A percentile compares a stretch with the other conserved stretches of the same genome.
These are phyloP conservation scores for Phoebastria nigripes DNA, from an alignment of 2,797 vertebrate species.

Conservation along the genomic window DNA sequence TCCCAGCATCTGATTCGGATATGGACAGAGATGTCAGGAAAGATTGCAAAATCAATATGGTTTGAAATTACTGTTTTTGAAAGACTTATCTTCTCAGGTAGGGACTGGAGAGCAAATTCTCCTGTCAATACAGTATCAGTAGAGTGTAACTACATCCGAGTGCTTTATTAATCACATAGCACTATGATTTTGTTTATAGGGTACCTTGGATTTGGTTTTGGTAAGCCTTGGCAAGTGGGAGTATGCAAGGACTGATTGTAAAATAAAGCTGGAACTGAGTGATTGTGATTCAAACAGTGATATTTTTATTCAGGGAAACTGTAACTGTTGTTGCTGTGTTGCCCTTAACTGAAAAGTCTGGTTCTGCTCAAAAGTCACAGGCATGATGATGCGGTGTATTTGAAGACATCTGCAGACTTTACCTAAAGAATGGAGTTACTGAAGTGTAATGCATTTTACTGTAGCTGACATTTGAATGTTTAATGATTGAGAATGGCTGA, in stretches of 20 bases:
- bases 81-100: not conserved
- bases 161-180: not conserved
- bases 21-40: not conserved
- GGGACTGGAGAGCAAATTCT: not conserved
- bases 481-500: not conserved
- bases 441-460: not conserved
- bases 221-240: not conserved
- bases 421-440: not conserved
- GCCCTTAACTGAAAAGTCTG: not conserved
- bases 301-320: not conserved
- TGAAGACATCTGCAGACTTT: not conserved
- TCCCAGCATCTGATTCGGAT: not conserved
- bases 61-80: not conserved
- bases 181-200: not conserved
- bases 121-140: not conserved
- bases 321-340: not conserved
- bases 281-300: not conserved
- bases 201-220: not conserved
- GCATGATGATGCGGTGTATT: not conserved
- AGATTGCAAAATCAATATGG: not conserved
- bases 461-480: not conserved
- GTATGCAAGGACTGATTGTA: not conserved
- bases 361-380: not conserved
- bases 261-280: not conserved
- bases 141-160: not conserved